Evolutionary conservation across 1,140 invertebrate species (phyloP).

Genomic region (Panagrolaimus sp.): DNA sequence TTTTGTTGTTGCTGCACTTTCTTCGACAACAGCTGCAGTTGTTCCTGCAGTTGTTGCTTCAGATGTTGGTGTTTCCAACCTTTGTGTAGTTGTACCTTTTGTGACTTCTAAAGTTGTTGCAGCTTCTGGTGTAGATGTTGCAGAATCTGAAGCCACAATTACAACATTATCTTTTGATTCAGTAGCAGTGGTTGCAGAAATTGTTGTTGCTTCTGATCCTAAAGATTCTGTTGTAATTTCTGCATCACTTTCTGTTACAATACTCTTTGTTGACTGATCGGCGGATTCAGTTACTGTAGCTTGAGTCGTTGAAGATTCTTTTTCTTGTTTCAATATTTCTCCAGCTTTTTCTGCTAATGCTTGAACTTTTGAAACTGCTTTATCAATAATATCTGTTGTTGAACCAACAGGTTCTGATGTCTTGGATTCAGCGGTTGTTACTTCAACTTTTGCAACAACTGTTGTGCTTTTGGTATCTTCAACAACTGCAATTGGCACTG

Average conservation of each 20-base stretch:
- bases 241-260: too few relatives aligned
- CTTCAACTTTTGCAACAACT: not conserved
- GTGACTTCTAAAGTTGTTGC: too few relatives aligned
- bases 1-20: not conserved
- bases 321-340: not conserved
- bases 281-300: not conserved
- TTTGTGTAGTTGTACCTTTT: too few relatives aligned
- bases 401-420: not conserved
- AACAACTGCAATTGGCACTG: not conserved
- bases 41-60: not conserved
- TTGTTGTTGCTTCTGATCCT: too few relatives aligned
- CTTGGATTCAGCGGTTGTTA: not conserved
- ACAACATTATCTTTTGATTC: too few relatives aligned
- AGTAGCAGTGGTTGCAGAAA: too few relatives aligned
- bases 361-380: not conserved
- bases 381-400: not conserved
- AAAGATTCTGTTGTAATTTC: too few relatives aligned
- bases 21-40: not conserved
- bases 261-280: not conserved
- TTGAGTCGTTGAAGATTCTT: not conserved
- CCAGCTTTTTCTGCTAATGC: not conserved
- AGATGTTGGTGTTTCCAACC: not conserved
- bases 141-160: too few relatives aligned
- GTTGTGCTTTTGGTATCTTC: not conserved
- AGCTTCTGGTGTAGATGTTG: too few relatives aligned